Base-by-base conservation (phyloP, 2,113 vertebrate genomes). In the Macaca nemestrina region DNA sequence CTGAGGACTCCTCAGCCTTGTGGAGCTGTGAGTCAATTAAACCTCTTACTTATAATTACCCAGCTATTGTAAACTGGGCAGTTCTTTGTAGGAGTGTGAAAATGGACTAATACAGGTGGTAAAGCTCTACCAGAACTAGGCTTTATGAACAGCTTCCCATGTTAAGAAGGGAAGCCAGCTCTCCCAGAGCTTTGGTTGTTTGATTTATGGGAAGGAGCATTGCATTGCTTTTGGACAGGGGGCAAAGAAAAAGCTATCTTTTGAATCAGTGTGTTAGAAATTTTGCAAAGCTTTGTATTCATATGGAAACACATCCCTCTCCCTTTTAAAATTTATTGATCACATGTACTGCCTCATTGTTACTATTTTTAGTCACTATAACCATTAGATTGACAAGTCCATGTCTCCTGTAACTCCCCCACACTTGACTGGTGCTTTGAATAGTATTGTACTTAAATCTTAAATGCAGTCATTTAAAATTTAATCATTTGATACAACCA, bases 401-500 rank as follows among this genome's bases (percentile, higher is more conserved):
- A 2, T 61, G 59, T 61, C 64, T 72, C 30, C 9, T 6, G 32
- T 6, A 17, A 55, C 52, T 20, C 27, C 11, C 52, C 18, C 22
- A 3, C 4, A 59, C 3, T 94, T 89, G 82, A 8, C 68, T 48
- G 32, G 11, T 79, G 70, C 25, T 93, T 96, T 73, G 55, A 91
- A 57, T 64, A 35, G 45, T 88, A 80, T 98, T 96, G 8, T 79
- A 88, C 86, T 96, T 90, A 88, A 72, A 67, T 55, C 87, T 32
- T 43, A 87, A 96, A 64, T 82, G 30, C 23, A 75, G 13, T 85
- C n/a, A 48, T 59, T 64, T 64, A 64, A 64, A 32, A 64, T 64
- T 64, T 64, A 64, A 64, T 64, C 27, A 14, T 64, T 32, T 64
- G 61, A 27, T 92, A 73, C 89, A 95, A 67, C 32, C 12, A 57